Conservation (phyloP, 2,888 invertebrate species). For the Acleris sparsana region DNA sequence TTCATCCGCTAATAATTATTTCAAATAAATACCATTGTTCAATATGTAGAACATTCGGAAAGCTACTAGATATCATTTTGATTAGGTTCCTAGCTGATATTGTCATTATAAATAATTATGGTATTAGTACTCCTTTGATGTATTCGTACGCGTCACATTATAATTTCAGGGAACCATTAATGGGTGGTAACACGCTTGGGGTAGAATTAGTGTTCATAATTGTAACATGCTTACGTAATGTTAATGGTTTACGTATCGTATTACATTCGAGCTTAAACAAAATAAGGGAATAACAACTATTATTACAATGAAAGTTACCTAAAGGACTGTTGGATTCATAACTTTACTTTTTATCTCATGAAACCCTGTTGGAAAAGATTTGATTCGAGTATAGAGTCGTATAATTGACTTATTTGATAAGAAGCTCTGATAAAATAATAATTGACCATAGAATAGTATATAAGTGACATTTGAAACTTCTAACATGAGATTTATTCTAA, state of each 20-base stretch:
- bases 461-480: slow-evolving; percentile 6
- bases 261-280: background rate
- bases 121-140: background rate
- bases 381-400: slow-evolving; percentile 44
- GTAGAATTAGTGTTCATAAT: slow-evolving; percentile 14
- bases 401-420: slow-evolving; percentile 62
- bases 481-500: background rate
- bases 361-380: slow-evolving; percentile 58
- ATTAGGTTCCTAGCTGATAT: background rate
- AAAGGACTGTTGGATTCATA: slow-evolving; percentile 18
- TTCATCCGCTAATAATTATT: too few species aligned
- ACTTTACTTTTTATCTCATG: slow-evolving; percentile 26
- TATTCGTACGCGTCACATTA: slow-evolving; percentile 11
- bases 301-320: background rate
- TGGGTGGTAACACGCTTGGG: slow-evolving; percentile 12
- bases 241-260: background rate
- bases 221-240: slow-evolving; percentile 17
- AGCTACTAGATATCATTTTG: too few species aligned
- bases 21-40: too few species aligned
- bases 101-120: background rate
- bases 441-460: slow-evolving; percentile 26
- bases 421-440: slow-evolving; percentile 63
- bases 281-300: background rate
- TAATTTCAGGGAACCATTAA: slow-evolving; percentile 28
- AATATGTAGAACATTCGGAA: too few species aligned